These are phyloP conservation scores for Eurytoma adleriae DNA, from an alignment of 2,888 invertebrate genomes.

Conservation along the genomic window DNA sequence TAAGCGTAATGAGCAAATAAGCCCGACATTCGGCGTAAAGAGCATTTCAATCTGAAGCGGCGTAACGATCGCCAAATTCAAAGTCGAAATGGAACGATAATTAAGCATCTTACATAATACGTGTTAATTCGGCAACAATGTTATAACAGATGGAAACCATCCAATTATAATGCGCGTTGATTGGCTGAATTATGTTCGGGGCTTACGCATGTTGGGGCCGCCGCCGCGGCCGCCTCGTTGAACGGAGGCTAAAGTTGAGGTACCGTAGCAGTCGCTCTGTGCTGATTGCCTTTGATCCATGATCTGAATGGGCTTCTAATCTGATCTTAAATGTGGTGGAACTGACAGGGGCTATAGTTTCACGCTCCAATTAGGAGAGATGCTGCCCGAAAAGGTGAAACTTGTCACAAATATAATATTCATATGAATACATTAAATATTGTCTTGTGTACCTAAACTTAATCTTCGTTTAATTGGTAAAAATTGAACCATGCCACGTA, in stretches of 20 bases:
- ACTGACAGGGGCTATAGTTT: constrained; percentile 40
- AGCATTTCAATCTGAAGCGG: neutral
- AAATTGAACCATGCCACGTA: too few relatives aligned
- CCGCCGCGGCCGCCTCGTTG: neutral
- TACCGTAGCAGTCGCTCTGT: neutral
- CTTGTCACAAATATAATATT: neutral
- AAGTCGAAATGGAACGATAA: constrained; percentile 25
- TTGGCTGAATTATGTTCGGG: constrained; percentile 41
- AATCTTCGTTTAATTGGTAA: too few relatives aligned
- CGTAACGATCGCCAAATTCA: neutral
- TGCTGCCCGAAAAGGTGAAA: neutral
- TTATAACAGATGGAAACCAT: constrained; percentile 37
- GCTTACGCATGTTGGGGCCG: neutral
- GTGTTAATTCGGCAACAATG: constrained; percentile 46
- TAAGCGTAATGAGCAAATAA: constrained; percentile 15
- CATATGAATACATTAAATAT: too few relatives aligned
- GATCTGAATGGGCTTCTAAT: constrained; percentile 54
- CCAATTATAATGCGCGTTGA: constrained; percentile 50
- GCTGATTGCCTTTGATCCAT: constrained; percentile 55
- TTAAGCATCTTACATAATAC: constrained; percentile 33
- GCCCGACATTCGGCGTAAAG: neutral
- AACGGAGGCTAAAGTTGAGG: constrained; percentile 14
- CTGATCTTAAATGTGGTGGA: constrained; percentile 50
- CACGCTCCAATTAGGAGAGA: constrained; percentile 38
- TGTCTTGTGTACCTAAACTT: too few relatives aligned